phyloP scores from a whole-genome alignment of 2,797 vertebrate genomes.

The Strix occidentalis region DNA sequence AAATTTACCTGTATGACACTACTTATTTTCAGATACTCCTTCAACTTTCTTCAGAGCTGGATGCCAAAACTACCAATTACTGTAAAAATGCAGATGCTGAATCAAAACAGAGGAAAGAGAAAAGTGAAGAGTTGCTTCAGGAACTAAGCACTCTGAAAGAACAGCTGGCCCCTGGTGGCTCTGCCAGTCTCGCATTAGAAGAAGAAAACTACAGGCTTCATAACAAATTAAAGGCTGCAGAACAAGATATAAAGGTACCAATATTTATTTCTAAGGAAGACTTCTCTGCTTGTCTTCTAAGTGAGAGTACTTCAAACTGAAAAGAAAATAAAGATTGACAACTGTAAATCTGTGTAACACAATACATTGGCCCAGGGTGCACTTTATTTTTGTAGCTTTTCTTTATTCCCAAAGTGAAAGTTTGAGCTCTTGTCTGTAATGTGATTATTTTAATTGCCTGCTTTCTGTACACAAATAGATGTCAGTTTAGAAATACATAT shows the following conservation, averaged over 20 bases:
- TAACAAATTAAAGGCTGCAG: constrained; percentile 63
- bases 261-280: neutral
- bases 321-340: neutral
- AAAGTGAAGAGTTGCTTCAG: constrained; percentile 69
- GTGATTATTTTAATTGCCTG: neutral
- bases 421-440: neutral
- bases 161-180: constrained; percentile 7
- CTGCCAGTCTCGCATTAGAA: constrained; percentile 31
- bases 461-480: neutral
- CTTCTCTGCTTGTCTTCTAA: neutral
- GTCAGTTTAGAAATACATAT: neutral
- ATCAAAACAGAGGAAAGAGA: constrained; percentile 69
- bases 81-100: constrained; percentile 51
- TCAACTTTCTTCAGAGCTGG: constrained; percentile 62
- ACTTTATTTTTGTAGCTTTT: neutral
- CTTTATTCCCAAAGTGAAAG: neutral
- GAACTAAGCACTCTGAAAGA: constrained; percentile 58
- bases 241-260: constrained; percentile 74
- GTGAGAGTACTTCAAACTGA: neutral
- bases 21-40: constrained; percentile 61
- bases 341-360: neutral
- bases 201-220: constrained; percentile 69
- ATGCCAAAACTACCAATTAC: constrained; percentile 22
- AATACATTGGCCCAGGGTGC: too few relatives aligned
- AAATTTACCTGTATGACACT: neutral